phyloP scores from a whole-genome alignment of 2,797 vertebrate species.

The Galago senegalensis region DNA sequence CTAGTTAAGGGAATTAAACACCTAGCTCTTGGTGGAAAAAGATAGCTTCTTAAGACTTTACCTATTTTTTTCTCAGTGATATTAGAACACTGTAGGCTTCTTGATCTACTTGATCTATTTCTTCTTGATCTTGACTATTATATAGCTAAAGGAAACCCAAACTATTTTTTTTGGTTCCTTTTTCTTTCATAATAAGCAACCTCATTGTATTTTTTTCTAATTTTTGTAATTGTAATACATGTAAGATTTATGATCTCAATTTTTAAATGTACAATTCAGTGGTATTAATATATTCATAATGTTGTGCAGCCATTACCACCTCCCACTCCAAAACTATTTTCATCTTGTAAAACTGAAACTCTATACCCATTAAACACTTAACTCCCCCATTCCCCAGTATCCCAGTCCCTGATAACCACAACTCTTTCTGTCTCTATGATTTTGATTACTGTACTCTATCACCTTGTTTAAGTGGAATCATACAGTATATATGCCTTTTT shows the following conservation, averaged over 20 bases:
- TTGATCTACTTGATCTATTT: neutral
- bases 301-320: neutral
- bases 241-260: neutral
- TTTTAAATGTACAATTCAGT: neutral
- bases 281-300: neutral
- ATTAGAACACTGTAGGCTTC: neutral
- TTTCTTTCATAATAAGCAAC: conserved; percentile 44
- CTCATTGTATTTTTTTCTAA: neutral
- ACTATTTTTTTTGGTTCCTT: neutral
- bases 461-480: neutral
- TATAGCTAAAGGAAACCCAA: conserved; percentile 18
- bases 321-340: neutral
- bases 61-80: conserved; percentile 35
- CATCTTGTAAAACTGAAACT: neutral
- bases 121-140: neutral
- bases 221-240: neutral
- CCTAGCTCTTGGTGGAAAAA: conserved; percentile 37
- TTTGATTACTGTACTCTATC: neutral
- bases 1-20: conserved; percentile 29
- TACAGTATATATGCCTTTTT: neutral
- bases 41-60: conserved; percentile 37
- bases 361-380: neutral
- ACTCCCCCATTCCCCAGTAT: neutral
- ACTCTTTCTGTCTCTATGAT: neutral
- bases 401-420: neutral